These are phyloP conservation scores for Cygnus olor DNA, from an alignment of 2,797 vertebrate species.

Conservation along the genomic window DNA sequence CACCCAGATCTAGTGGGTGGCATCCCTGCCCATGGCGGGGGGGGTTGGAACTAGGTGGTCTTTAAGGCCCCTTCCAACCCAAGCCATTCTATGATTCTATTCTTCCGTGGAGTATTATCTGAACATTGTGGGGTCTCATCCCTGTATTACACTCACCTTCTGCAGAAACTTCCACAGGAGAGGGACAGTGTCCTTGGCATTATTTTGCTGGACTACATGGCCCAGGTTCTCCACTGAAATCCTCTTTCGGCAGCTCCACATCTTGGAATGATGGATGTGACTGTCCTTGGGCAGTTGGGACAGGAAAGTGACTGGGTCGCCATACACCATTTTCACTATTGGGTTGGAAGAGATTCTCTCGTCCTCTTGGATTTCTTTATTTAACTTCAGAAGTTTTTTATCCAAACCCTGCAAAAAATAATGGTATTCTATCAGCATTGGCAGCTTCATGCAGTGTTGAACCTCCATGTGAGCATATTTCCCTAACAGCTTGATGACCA, in stretches of 20 bases:
- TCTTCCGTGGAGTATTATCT: neutral
- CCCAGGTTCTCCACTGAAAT: slow-evolving; percentile 84
- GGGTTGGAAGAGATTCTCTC: slow-evolving; percentile 86
- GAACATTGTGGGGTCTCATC: neutral
- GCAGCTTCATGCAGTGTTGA: neutral
- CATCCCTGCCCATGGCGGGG: too few relatives aligned
- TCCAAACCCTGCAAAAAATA: slow-evolving; percentile 78
- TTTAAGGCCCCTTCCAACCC: neutral
- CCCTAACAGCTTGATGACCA: neutral
- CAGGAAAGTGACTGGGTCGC: slow-evolving; percentile 85
- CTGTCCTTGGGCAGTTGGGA: slow-evolving; percentile 78
- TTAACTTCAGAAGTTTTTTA: slow-evolving; percentile 79
- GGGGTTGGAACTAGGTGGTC: too few relatives aligned
- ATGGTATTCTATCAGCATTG: neutral
- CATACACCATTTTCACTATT: slow-evolving; percentile 86
- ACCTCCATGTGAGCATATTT: neutral
- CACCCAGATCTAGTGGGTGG: too few relatives aligned
- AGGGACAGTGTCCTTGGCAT: slow-evolving; percentile 84
- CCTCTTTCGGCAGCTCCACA: slow-evolving; percentile 90
- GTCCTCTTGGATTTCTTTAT: slow-evolving; percentile 82
- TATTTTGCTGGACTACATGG: slow-evolving; percentile 88
- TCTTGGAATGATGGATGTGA: slow-evolving; percentile 83
- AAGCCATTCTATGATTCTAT: neutral
- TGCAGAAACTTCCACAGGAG: slow-evolving; percentile 92
- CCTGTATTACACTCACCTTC: slow-evolving; percentile 75